A percentile compares a stretch with the other conserved stretches of the same genome.
phyloP scores from a whole-genome alignment of 2,888 invertebrate genomes.

The Hedychridium roseum region DNA sequence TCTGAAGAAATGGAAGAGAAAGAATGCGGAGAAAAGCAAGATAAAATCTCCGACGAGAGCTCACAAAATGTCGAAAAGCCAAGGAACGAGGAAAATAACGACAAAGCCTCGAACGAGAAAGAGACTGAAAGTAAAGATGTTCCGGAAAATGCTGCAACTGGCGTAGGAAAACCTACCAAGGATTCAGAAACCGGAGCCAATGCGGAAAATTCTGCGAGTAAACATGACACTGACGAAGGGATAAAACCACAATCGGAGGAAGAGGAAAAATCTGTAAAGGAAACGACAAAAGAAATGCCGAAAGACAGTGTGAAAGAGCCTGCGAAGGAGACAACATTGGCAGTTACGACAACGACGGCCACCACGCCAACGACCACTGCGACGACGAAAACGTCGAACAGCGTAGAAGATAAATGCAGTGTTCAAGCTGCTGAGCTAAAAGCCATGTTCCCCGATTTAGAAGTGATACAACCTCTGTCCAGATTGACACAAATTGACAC shows the following conservation, averaged over 20 bases:
- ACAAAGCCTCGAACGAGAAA: constrained; percentile 27
- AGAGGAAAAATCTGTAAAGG: too few species aligned
- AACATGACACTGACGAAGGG: constrained; percentile 26
- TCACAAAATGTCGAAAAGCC: too few species aligned
- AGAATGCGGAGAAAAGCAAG: constrained; percentile 13
- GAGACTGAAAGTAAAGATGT: constrained; percentile 27
- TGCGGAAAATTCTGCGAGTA: too few species aligned
- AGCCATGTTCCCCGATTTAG: constrained; percentile 77
- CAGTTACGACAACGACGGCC: too few species aligned
- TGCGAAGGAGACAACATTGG: too few species aligned
- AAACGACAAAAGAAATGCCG: too few species aligned
- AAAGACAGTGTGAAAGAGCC: too few species aligned
- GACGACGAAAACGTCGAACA: constrained; percentile 36
- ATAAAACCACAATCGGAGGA: constrained; percentile 29
- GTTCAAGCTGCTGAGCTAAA: constrained; percentile 75
- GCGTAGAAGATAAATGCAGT: constrained; percentile 62
- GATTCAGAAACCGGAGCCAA: constrained; percentile 15
- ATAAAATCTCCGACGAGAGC: constrained; percentile 17
- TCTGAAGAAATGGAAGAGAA: constrained; percentile 9
- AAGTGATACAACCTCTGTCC: constrained; percentile 75
- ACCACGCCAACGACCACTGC: constrained; percentile 21
- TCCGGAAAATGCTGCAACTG: constrained; percentile 33
- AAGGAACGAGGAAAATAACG: constrained; percentile 13
- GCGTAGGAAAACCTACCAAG: constrained; percentile 31
- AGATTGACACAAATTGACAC: constrained; percentile 73